phyloP scores from a whole-genome alignment of 2,888 invertebrate genomes.

The Chamaedrilus cognettii region DNA sequence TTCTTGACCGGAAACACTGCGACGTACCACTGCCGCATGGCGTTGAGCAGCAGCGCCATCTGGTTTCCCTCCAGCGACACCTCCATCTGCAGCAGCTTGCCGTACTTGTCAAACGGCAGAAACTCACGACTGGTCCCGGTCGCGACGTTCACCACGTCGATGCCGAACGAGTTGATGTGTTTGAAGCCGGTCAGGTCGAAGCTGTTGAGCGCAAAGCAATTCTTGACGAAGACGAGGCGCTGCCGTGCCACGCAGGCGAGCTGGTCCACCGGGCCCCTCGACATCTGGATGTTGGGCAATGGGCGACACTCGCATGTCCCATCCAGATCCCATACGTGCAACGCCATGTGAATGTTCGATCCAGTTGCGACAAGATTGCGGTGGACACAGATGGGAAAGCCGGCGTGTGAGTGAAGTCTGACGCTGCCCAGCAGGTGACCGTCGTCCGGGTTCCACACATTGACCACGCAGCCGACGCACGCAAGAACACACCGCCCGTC shows the following conservation, averaged over 20 bases:
- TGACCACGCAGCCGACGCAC: conserved; percentile 22
- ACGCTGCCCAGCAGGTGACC: conserved; percentile 26
- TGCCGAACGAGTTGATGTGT: conserved; percentile 42
- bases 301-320: conserved; percentile 17
- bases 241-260: conserved; percentile 25
- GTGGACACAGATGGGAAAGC: conserved; percentile 32
- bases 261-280: conserved; percentile 34
- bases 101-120: conserved; percentile 38
- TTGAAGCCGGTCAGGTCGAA: conserved; percentile 38
- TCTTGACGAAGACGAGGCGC: conserved; percentile 34
- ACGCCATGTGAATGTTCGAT: conserved; percentile 35
- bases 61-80: conserved; percentile 27
- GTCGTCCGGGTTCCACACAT: conserved; percentile 32
- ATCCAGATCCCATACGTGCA: conserved; percentile 38
- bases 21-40: conserved; percentile 25
- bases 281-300: conserved; percentile 12
- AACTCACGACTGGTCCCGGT: conserved; percentile 29
- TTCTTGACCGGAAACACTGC: conserved; percentile 23
- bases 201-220: conserved; percentile 35
- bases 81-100: conserved; percentile 35
- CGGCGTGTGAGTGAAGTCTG: conserved; percentile 27
- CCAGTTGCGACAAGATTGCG: conserved; percentile 34
- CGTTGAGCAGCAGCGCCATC: conserved; percentile 34
- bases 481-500: conserved; percentile 33
- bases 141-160: conserved; percentile 41